Evolutionary conservation across 2,113 vertebrate species (phyloP), one percentile per base, ranked within the genome.

Genomic region (Perca fluviatilis): DNA sequence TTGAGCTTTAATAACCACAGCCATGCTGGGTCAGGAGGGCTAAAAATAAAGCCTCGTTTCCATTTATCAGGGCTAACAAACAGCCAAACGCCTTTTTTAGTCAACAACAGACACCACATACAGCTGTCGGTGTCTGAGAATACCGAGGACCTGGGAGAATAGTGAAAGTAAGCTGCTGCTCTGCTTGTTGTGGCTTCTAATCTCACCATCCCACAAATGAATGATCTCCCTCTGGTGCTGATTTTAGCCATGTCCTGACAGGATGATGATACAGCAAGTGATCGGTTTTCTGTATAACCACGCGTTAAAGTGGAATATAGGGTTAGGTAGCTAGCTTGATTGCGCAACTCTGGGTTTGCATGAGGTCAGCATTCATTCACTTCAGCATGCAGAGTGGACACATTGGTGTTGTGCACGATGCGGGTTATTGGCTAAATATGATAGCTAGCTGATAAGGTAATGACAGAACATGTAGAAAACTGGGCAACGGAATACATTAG

Each of bases 11-110:
- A 74, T n/a, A 30, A 66, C 56, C 50, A 65, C 33, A 61, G 16
- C 73, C 80, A 61, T 5, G 64, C 53, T 72, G 61, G 72, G 19
- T 80, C 49, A 3, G 23, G 27, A 68, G 49, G 66, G 70, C 84
- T 92, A 91, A 86, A 90, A 86, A 93, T 92, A 93, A 77, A 57
- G 10, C 33, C 27, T 11, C 36, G 16, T 80, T 78, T 83, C 80
- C 57, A 79, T 66, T 54, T 54, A 36, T 50, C 47, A 61, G 46
- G 33, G 33, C 46, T 61, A 23, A 15, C 51, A 58, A 83, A 73
- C 30, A 82, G 3, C 11, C 47, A 27, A 69, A 81, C 30, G 47
- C 58, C 27, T 47, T 33, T 33, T 73, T 36, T 23, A 50, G 50
- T 23, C 70, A 79, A 13, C 62, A 40, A 13, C 60, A 75, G 40